Percentiles rank a stretch among this genome's conserved stretches.
These are phyloP conservation scores for Pecten maximus DNA, from an alignment of 2,888 invertebrate species.

Conservation along the genomic window DNA sequence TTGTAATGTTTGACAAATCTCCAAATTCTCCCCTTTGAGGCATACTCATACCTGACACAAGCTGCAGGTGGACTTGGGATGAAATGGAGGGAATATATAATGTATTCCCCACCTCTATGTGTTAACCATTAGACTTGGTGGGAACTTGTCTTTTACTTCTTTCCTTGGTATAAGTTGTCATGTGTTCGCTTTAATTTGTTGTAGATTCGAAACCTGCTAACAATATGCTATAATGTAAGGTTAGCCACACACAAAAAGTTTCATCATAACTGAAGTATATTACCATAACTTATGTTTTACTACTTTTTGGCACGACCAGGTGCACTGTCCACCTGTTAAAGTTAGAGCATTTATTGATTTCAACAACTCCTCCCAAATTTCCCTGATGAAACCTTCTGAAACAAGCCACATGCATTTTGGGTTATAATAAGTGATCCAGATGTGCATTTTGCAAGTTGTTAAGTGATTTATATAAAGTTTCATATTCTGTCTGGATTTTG, in stretches of 20 bases:
- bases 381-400: not conserved
- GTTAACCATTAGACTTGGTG: not conserved
- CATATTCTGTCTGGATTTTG: not conserved
- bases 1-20: not conserved
- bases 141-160: too few species aligned
- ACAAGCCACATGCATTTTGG: not conserved
- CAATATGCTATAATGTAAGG: too few species aligned
- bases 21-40: not conserved
- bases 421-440: not conserved
- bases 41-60: too few species aligned
- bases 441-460: not conserved
- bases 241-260: too few species aligned
- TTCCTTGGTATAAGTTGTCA: too few species aligned
- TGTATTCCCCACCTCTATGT: not conserved
- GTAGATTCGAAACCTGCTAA: too few species aligned
- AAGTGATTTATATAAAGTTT: constrained; percentile 3
- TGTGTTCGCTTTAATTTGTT: too few species aligned
- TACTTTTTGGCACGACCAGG: not conserved
- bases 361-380: not conserved
- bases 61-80: not conserved
- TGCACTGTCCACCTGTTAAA: not conserved
- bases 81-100: not conserved
- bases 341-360: not conserved
- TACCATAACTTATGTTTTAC: too few species aligned
- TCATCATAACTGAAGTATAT: too few species aligned